phyloP scores from a whole-genome alignment of 2,797 vertebrate genomes.

The Staurois parvus region DNA sequence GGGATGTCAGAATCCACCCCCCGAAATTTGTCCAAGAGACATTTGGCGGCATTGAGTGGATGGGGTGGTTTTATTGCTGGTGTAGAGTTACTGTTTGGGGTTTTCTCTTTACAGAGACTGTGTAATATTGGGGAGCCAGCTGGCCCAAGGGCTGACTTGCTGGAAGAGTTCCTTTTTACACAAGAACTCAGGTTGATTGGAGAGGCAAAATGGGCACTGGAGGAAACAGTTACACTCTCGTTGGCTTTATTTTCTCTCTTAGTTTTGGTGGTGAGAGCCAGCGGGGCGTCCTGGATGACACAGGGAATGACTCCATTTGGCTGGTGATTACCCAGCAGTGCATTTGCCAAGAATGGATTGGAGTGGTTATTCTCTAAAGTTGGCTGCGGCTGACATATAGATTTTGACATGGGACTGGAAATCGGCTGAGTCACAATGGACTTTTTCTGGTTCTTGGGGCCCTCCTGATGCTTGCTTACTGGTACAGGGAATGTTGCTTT shows the following conservation, averaged over 20 bases:
- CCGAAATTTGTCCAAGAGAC: conserved; percentile 80
- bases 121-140: conserved; percentile 79
- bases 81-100: conserved; percentile 72
- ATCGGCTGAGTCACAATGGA: conserved; percentile 75
- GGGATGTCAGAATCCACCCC: conserved; percentile 85
- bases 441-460: conserved; percentile 87
- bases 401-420: conserved; percentile 76
- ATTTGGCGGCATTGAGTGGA: conserved; percentile 82
- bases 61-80: conserved; percentile 72
- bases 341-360: conserved; percentile 91
- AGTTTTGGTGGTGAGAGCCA: conserved; percentile 89
- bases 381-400: conserved; percentile 76
- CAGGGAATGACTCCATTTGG: conserved; percentile 83
- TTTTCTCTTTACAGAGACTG: conserved; percentile 82
- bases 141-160: conserved; percentile 70
- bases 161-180: conserved; percentile 76
- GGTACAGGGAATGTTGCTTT: conserved; percentile 81
- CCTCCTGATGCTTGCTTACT: conserved; percentile 82
- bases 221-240: conserved; percentile 75
- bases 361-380: conserved; percentile 82
- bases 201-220: conserved; percentile 75
- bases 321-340: conserved; percentile 89
- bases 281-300: conserved; percentile 88
- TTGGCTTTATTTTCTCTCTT: conserved; percentile 77
- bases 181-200: conserved; percentile 85